Evolutionary conservation across 2,797 vertebrate species (phyloP), one percentile per base, ranked within the genome.

Genomic region (Holocentrus rufus): DNA sequence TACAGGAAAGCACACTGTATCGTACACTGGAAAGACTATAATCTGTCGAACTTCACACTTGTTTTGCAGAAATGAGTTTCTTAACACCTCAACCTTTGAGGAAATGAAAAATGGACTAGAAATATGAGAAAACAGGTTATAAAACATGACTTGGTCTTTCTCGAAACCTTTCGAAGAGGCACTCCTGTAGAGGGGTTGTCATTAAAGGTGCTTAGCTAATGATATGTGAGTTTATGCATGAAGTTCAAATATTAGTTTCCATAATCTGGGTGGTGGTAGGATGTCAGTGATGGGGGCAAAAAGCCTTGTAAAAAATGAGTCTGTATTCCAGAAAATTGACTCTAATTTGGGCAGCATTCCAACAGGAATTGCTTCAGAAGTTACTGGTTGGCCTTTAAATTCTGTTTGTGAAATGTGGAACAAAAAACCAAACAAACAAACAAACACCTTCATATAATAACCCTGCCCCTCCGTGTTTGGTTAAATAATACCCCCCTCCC

Each of bases 121-220:
- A 70, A 78, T 68, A 69, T 79, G 84, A 69, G 18, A 72, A 63
- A 67, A 73, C 60, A 74, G 53, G 47, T 62, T 79, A 87, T 22
- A 25, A 60, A 74, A 75, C 18, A 1, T 2, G 65, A 74, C 5
- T 66, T 83, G 34, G 22, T 36, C 1, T 3, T 10, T 77, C 34
- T 56, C 27, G 13, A 17, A 30, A 27, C 31, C 36, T 15, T 60
- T 14, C 14, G 84, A 68, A 70, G 84, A 90, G 84, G 86, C 84
- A 88, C 84, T 89, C 86, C 85, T 83, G 76, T 69, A 76, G 77
- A 85, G 65, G 47, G 57, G 57, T 11, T 72, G 68, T 59, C 58
- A 82, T 77, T 82, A 86, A 85, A 85, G 76, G 76, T 82, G 85
- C 88, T 85, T 79, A 27, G 11, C 58, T 65, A 54, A n/a, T 50